phyloP scores from a whole-genome alignment of 2,888 invertebrate species.

The Augiades crinisus region DNA sequence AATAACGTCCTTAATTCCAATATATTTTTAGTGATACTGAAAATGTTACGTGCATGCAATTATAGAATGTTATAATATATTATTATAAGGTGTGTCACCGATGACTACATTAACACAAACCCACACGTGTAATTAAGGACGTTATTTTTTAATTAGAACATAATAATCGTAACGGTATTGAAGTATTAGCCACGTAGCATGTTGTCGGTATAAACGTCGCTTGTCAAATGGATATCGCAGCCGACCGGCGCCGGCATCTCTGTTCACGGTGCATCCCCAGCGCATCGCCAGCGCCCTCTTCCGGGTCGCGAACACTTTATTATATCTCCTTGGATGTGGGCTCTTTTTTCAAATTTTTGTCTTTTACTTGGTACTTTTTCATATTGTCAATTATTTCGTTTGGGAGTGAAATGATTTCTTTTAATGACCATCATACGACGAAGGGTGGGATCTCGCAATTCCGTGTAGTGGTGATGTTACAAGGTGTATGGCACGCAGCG shows the following conservation, averaged over 20 bases:
- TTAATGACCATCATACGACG: slow-evolving; percentile 51
- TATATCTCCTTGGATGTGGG: slow-evolving; percentile 68
- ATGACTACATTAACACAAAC: slow-evolving; percentile 75
- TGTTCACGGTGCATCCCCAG: slow-evolving; percentile 43
- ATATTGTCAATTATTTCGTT: slow-evolving; percentile 40
- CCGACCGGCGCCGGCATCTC: slow-evolving; percentile 20
- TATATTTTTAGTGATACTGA: slow-evolving; percentile 15
- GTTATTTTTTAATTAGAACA: slow-evolving; percentile 43
- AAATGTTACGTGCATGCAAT: slow-evolving; percentile 19
- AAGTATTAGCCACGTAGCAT: slow-evolving; percentile 6
- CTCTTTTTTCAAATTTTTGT: slow-evolving; percentile 61
- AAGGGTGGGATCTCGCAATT: slow-evolving; percentile 43
- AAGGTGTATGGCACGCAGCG: slow-evolving; percentile 35
- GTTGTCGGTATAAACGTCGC: slow-evolving; percentile 23
- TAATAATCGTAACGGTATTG: slow-evolving; percentile 32
- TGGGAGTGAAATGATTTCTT: slow-evolving; percentile 64
- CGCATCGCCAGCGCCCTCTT: slow-evolving; percentile 54
- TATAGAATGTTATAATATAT: slow-evolving; percentile 10
- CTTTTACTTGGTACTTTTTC: slow-evolving; percentile 51
- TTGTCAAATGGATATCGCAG: slow-evolving; percentile 19
- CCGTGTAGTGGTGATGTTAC: slow-evolving; percentile 38
- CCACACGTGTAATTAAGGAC: slow-evolving; percentile 64
- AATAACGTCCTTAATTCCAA: slow-evolving; percentile 20
- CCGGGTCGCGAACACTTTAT: slow-evolving; percentile 48
- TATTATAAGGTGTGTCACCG: slow-evolving; percentile 32